Base-by-base conservation (phyloP, 2,797 vertebrate species). In the Gymnodraco acuticeps region DNA sequence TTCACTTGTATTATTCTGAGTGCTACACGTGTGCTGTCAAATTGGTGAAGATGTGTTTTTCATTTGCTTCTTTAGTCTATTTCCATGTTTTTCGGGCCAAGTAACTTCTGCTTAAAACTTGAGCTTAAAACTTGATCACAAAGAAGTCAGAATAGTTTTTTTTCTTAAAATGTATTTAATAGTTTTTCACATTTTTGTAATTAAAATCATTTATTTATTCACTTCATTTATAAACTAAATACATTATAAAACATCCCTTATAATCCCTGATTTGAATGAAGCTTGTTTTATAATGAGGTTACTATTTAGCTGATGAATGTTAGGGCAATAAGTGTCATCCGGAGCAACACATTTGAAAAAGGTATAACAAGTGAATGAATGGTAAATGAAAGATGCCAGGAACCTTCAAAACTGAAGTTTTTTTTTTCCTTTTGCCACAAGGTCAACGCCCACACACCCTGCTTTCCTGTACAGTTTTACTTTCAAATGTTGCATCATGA, bases 401-500 rank as follows among this genome's bases (percentile, higher is more conserved):
- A 13, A 17, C 31, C 10, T 5, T 52, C 12, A 50, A 41, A 54
- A 43, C 27, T 5, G 16, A 4, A 48, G 13, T 17, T 5, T 48
- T 69, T 78, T 19, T 78, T 7, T 1, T 38, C 19, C 2, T 56
- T 59, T 61, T 42, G 31, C 75, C 62, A 63, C 56, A 71, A 67
- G 61, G 55, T 69, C 46, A 63, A 47, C 51, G 7, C 70, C 60
- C 53, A 60, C 16, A 41, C 56, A 71, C 71, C 64, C 58, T 50
- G 23, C 12, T 59, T 72, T 50, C 54, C 48, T 58, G 19, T 53
- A 10, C 5, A 58, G 67, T 46, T 9, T 70, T 20, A 31, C 73
- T 77, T 81, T 64, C 51, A 75, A 65, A 59, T 79, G 3, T 74
- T 64, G 23, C 68, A 3, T 76, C 46, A 78, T 66, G 10, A 55